Evolutionary conservation across 1,140 invertebrate genomes (phyloP).

Genomic region (Drosophila takahashii): DNA sequence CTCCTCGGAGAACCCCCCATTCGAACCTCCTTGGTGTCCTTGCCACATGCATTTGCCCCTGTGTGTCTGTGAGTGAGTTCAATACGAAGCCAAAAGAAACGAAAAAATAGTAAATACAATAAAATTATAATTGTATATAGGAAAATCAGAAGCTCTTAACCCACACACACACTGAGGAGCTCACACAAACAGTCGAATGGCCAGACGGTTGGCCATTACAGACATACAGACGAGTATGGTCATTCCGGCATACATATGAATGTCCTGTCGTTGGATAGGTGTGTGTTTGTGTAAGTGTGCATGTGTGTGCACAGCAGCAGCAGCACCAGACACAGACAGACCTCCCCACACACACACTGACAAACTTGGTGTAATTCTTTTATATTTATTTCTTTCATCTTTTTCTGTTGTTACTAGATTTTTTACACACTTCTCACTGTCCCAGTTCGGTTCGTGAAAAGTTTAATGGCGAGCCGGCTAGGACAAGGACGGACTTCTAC

Average conservation of each 20-base stretch:
- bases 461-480: conserved; percentile 75
- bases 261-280: conserved; percentile 22
- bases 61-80: conserved; percentile 71
- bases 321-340: conserved; percentile 63
- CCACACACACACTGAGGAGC: conserved; percentile 29
- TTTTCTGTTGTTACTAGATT: conserved; percentile 83
- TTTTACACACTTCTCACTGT: conserved; percentile 75
- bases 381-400: conserved; percentile 84
- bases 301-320: conserved; percentile 41
- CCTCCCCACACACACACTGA: conserved; percentile 50
- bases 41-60: conserved; percentile 43
- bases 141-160: conserved; percentile 75
- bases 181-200: conserved; percentile 33
- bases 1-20: too few species aligned
- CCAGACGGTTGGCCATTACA: conserved; percentile 74
- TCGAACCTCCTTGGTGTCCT: conserved; percentile 23
- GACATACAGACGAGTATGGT: conserved; percentile 24
- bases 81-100: conserved; percentile 78
- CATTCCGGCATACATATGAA: conserved; percentile 23
- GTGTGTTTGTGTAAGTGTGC: conserved; percentile 39
- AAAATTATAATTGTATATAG: conserved; percentile 84
- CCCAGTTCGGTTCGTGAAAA: conserved; percentile 82
- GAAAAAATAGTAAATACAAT: conserved; percentile 84
- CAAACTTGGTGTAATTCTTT: conserved; percentile 80
- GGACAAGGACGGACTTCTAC: conserved; percentile 52